These are phyloP conservation scores for Cheiracanthium punctorium DNA, from an alignment of 2,888 invertebrate species.

Conservation along the genomic window DNA sequence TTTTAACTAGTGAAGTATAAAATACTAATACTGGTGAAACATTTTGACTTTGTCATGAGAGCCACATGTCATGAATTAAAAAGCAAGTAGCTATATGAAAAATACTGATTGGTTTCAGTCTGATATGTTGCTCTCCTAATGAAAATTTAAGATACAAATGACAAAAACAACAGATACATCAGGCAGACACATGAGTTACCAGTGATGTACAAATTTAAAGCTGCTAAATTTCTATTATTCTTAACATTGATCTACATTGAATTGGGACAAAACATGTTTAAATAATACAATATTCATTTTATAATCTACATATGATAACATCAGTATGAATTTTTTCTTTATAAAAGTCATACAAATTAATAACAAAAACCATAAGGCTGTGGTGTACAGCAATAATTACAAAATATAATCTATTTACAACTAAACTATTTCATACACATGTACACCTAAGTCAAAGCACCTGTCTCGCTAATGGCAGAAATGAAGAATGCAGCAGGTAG, in stretches of 20 bases:
- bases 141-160: conserved; percentile 16
- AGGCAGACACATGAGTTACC: neutral
- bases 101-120: conserved; percentile 52
- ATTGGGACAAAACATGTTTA: conserved; percentile 44
- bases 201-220: conserved; percentile 27
- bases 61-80: conserved; percentile 43
- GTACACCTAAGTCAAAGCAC: conserved; percentile 60
- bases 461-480: conserved; percentile 63
- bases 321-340: conserved; percentile 28
- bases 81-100: conserved; percentile 37
- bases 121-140: conserved; percentile 64
- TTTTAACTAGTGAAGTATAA: conserved; percentile 8
- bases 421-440: conserved; percentile 45
- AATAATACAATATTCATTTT: conserved; percentile 45
- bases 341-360: conserved; percentile 62
- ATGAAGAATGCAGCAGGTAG: conserved; percentile 57
- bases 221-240: conserved; percentile 31
- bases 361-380: conserved; percentile 53
- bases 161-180: conserved; percentile 22
- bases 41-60: conserved; percentile 33
- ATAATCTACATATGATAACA: conserved; percentile 21
- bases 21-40: conserved; percentile 9
- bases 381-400: conserved; percentile 49
- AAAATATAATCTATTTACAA: conserved; percentile 66
- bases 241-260: conserved; percentile 43